Evolutionary conservation across 2,888 invertebrate genomes (phyloP).

Genomic region (Yponomeuta cagnagella): DNA sequence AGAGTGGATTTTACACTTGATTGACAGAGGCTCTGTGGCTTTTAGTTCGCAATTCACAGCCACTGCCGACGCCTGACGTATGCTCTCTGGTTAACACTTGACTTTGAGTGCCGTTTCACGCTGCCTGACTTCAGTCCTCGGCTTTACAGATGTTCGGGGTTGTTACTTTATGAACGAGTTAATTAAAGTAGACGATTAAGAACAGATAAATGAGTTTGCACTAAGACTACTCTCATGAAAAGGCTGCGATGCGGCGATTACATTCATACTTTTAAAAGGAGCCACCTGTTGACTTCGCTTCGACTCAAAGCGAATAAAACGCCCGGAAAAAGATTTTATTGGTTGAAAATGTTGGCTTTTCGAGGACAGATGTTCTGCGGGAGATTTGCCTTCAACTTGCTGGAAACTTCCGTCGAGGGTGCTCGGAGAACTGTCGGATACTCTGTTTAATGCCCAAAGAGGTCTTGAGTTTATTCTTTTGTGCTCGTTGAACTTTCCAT

Average conservation of each 20-base stretch:
- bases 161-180: background rate
- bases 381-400: constrained; percentile 45
- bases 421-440: constrained; percentile 40
- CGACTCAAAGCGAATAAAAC: constrained; percentile 35
- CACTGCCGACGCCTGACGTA: constrained; percentile 1
- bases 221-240: constrained; percentile 18
- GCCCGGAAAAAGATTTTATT: constrained; percentile 63
- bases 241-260: constrained; percentile 49
- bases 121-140: constrained; percentile 1
- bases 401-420: constrained; percentile 48
- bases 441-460: constrained; percentile 34
- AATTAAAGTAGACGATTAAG: background rate
- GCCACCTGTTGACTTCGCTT: constrained; percentile 62
- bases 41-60: constrained; percentile 31
- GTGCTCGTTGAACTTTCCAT: constrained; percentile 34
- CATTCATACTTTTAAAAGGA: constrained; percentile 61
- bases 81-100: constrained; percentile 6
- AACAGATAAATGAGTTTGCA: background rate
- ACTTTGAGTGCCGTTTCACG: background rate
- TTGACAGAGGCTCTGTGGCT: constrained; percentile 43
- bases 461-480: constrained; percentile 33
- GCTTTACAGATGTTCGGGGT: background rate
- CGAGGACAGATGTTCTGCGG: constrained; percentile 53
- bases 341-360: constrained; percentile 47
- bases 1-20: constrained; percentile 44